These are phyloP conservation scores for Perognathus longimembris DNA, from an alignment of 2,113 vertebrate genomes.

Conservation along the genomic window DNA sequence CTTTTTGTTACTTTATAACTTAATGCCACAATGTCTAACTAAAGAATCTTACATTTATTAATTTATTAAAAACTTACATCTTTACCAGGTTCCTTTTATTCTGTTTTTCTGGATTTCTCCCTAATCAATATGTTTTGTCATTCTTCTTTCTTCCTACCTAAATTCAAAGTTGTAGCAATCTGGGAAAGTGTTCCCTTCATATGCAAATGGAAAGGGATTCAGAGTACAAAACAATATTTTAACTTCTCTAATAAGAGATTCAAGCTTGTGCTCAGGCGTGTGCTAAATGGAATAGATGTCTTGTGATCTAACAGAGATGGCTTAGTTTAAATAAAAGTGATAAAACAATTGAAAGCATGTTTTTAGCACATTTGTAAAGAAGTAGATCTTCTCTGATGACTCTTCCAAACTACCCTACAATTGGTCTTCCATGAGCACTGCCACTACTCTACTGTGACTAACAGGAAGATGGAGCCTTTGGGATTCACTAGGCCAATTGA, in stretches of 20 bases:
- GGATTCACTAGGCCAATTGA: neutral
- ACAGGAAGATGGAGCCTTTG: neutral
- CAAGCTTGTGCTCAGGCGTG: neutral
- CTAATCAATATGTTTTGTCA: neutral
- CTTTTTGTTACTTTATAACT: neutral
- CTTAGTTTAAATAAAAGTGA: conserved; percentile 25
- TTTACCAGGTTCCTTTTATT: neutral
- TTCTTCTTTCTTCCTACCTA: neutral
- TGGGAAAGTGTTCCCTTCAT: neutral
- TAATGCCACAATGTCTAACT: neutral
- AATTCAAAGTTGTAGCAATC: neutral
- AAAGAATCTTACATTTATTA: neutral
- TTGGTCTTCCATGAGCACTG: neutral
- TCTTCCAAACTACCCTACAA: neutral
- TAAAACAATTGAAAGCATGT: neutral
- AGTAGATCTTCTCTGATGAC: neutral
- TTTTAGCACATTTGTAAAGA: neutral
- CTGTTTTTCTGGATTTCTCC: neutral
- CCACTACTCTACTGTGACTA: neutral
- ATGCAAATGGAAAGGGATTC: neutral
- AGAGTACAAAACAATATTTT: neutral
- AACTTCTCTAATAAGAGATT: neutral
- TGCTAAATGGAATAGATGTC: neutral
- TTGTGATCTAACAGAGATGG: neutral
- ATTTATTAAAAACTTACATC: neutral